These are phyloP conservation scores for Laticauda laticaudata DNA, from an alignment of 2,113 vertebrate genomes.

Conservation along the genomic window DNA sequence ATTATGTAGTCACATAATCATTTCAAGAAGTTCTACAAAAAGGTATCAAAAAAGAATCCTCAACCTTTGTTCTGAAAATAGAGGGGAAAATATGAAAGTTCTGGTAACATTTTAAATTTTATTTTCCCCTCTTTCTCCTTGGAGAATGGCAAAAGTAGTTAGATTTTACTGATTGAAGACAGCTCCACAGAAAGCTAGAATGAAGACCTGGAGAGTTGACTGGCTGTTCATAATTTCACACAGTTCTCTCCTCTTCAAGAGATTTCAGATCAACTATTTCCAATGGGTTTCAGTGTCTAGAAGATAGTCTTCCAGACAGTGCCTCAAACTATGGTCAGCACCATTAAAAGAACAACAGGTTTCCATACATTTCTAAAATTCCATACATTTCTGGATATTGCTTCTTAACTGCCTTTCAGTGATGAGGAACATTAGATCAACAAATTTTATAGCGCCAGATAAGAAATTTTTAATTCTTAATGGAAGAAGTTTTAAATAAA, in stretches of 20 bases:
- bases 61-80: too few species aligned
- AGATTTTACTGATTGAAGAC: neutral
- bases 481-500: too few species aligned
- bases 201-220: neutral
- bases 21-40: neutral
- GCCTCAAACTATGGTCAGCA: neutral
- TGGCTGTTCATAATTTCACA: neutral
- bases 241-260: neutral
- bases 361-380: neutral
- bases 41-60: too few species aligned
- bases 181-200: neutral
- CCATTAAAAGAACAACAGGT: neutral
- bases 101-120: too few species aligned
- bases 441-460: too few species aligned
- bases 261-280: neutral
- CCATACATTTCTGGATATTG: neutral
- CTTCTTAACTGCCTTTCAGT: too few species aligned
- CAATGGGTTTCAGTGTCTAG: neutral
- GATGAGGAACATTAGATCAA: too few species aligned
- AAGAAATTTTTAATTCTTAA: too few species aligned
- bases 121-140: too few species aligned
- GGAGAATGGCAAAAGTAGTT: too few species aligned
- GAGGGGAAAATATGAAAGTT: too few species aligned
- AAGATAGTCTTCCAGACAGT: neutral
- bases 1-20: neutral